Percentiles rank a stretch among this genome's conserved stretches.
These are phyloP conservation scores for Promerops cafer DNA, from an alignment of 2,113 vertebrate genomes.

Conservation along the genomic window DNA sequence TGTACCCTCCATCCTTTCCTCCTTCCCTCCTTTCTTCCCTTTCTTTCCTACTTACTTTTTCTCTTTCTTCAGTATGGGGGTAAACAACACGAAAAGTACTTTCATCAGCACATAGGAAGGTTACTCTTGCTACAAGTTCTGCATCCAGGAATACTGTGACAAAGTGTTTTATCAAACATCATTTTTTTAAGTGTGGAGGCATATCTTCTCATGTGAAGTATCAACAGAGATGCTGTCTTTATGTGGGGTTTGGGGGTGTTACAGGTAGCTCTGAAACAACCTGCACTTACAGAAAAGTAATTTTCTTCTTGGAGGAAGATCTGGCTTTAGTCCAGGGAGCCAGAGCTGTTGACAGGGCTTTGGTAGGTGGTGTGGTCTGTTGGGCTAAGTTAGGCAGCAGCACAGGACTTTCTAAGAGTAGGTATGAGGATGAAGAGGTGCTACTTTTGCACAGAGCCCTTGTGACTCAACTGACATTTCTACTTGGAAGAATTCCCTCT, in stretches of 20 bases:
- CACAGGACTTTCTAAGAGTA: background rate
- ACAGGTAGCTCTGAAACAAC: background rate
- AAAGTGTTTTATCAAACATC: constrained; percentile 29
- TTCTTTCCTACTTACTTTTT: background rate
- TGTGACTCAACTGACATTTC: constrained; percentile 64
- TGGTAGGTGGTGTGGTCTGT: background rate
- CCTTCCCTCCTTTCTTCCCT: background rate
- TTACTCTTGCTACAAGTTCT: constrained; percentile 33
- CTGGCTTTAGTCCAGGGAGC: background rate
- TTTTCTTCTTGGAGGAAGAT: background rate
- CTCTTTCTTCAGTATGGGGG: background rate
- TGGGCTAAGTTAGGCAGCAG: background rate
- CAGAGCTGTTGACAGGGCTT: background rate
- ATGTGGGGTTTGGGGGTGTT: background rate
- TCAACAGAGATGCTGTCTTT: background rate
- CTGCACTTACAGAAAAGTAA: background rate
- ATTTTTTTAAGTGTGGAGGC: background rate
- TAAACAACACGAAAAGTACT: constrained; percentile 2
- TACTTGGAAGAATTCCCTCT: constrained; percentile 60
- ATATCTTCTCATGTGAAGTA: background rate
- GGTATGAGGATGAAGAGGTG: constrained; percentile 31
- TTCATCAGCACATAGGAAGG: background rate
- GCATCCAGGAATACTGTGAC: constrained; percentile 14
- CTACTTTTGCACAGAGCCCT: constrained; percentile 41
- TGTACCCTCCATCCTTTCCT: background rate